phyloP scores from a whole-genome alignment of 35 echinoderm and acorn worm species.

The Stichopus chloronotus region DNA sequence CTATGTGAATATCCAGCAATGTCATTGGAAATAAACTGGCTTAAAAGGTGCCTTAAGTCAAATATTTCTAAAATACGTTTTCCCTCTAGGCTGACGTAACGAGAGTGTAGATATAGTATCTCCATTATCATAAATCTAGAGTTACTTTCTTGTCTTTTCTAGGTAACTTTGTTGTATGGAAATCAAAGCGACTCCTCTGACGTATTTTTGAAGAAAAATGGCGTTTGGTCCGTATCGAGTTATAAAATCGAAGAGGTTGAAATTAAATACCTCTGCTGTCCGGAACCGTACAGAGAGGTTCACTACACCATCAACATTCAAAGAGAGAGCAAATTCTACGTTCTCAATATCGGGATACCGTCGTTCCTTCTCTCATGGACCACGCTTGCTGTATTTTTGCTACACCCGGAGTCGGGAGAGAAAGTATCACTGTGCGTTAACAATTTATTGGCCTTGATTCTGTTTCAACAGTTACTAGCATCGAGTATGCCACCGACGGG shows the following conservation, averaged over 20 bases:
- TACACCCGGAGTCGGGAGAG: constrained; percentile 77
- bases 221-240: background rate
- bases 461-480: constrained; percentile 75
- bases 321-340: constrained; percentile 20
- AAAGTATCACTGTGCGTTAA: constrained; percentile 80
- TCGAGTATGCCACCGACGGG: constrained; percentile 59
- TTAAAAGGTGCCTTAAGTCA: background rate
- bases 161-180: background rate
- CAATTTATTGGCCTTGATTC: constrained; percentile 73
- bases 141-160: background rate
- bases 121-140: background rate
- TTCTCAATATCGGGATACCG: constrained; percentile 25
- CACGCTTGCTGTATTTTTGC: constrained; percentile 50
- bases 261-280: background rate
- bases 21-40: too few relatives aligned
- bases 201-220: background rate
- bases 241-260: background rate
- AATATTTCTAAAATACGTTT: background rate
- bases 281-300: constrained; percentile 1
- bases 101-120: background rate
- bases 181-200: background rate
- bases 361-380: constrained; percentile 31
- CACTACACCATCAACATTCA: background rate
- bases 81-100: background rate
- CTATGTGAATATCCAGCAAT: background rate